Evolutionary conservation across 2,888 invertebrate species (phyloP), one percentile per base, ranked within the genome.

Genomic region (Augochlorella aurata): DNA sequence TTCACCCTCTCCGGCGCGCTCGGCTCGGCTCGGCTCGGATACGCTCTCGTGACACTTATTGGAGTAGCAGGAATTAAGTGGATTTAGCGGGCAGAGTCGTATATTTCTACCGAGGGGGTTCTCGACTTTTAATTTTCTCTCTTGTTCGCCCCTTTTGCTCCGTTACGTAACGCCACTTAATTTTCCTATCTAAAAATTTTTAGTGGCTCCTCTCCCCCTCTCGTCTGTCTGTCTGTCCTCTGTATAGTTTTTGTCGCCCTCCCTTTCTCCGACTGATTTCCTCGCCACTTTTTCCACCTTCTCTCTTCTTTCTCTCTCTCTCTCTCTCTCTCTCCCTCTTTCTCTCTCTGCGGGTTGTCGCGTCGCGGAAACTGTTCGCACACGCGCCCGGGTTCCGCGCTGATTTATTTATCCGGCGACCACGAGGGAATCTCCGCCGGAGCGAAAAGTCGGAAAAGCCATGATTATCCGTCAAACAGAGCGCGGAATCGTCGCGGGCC

Each of bases 1-100:
- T 83, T 83, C 80, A 77, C 77, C 80, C 82, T 29, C 65, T 24
- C 29, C 61, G 29, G 29, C 24, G 14, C 24, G 16, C 47, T 14
- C 14, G 7, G 52, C n/a, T 8, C 52, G 2, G 16, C 29, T 38
- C 50, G 63, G 29, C 80, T 72, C 49, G 77, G 74, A 63, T 83
- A 79, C 83, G 77, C 74, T 80, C 77, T 71, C 77, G 69, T 84
- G 80, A 81, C 84, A 83, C 81, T 84, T 86, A 87, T 87, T 82
- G 85, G 86, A 86, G 82, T 83, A 81, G 76, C 79, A 83, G 77
- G 82, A 84, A 87, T 81, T 85, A 87, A 79, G 85, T 83, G 86
- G 87, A 85, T 87, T 86, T 87, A 85, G 83, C 77, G 78, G 77
- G 49, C 73, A 47, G 74, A 83, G 54, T 77, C 83, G 77, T 84